Conservation (phyloP, 2,888 invertebrate genomes). For the Drosophila melanosoma region DNA sequence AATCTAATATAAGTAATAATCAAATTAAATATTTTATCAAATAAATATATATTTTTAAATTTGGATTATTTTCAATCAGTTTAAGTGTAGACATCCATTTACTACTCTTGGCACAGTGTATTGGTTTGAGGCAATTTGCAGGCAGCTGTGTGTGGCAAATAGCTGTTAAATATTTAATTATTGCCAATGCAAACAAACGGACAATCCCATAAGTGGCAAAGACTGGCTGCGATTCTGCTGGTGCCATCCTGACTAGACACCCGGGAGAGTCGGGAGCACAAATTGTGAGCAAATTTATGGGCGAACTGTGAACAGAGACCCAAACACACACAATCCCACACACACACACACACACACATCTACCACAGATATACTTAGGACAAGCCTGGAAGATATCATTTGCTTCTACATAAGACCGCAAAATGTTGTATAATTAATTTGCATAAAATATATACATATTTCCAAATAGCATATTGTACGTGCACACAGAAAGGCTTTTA, state of each 20-base stretch:
- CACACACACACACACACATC: neutral
- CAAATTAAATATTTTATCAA: neutral
- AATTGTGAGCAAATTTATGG: conserved; percentile 32
- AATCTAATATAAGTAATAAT: neutral
- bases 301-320: conserved; percentile 11
- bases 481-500: conserved; percentile 5
- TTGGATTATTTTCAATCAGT: neutral
- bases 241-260: conserved; percentile 55
- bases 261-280: conserved; percentile 3
- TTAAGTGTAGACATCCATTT: neutral
- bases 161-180: conserved; percentile 72
- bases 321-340: neutral
- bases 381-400: conserved; percentile 23
- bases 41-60: neutral
- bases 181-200: conserved; percentile 48
- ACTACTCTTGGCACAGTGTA: conserved; percentile 1
- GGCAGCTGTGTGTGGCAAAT: conserved; percentile 50
- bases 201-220: conserved; percentile 20
- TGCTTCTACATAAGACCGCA: conserved; percentile 27
- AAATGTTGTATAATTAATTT: conserved; percentile 10
- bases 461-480: conserved; percentile 6
- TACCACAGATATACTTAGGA: neutral
- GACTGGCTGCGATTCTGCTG: conserved; percentile 19
- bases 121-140: conserved; percentile 4
- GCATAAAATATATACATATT: conserved; percentile 6